Evolutionary conservation across 2,113 vertebrate species (phyloP).

Genomic region (Lamprologus tigripictilis): DNA sequence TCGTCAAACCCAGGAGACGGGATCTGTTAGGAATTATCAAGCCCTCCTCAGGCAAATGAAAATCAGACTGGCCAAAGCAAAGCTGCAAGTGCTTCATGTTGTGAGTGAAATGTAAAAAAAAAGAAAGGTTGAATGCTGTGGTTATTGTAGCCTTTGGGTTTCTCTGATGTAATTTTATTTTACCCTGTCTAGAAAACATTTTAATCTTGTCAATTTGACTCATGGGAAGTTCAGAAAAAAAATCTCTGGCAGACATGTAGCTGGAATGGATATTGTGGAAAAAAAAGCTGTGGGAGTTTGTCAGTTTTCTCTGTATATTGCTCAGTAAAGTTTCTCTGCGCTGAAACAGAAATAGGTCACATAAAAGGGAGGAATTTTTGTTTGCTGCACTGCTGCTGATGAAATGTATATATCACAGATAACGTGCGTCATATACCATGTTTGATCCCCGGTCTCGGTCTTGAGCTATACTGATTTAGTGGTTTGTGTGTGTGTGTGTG

Average conservation of each 20-base stretch:
- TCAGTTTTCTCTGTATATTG: neutral
- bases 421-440: constrained; percentile 35
- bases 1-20: constrained; percentile 48
- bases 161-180: constrained; percentile 27
- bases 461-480: constrained; percentile 52
- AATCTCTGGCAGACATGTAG: neutral
- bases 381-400: constrained; percentile 15
- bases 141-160: constrained; percentile 31
- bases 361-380: constrained; percentile 7
- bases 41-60: constrained; percentile 53
- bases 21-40: constrained; percentile 64
- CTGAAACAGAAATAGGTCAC: constrained; percentile 5
- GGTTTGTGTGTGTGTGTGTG: constrained; percentile 9
- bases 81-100: constrained; percentile 36
- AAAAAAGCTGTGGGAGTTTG: neutral
- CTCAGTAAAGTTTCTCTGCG: neutral
- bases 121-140: neutral
- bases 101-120: constrained; percentile 18
- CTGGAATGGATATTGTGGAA: constrained; percentile 1
- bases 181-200: constrained; percentile 30
- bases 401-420: constrained; percentile 30
- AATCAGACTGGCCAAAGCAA: constrained; percentile 49
- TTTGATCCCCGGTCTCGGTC: constrained; percentile 42
- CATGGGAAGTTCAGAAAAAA: constrained; percentile 25
- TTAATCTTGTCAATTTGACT: constrained; percentile 32